phyloP scores from a whole-genome alignment of 2,888 invertebrate genomes.

The Scaptomyza cyrtandrae region DNA sequence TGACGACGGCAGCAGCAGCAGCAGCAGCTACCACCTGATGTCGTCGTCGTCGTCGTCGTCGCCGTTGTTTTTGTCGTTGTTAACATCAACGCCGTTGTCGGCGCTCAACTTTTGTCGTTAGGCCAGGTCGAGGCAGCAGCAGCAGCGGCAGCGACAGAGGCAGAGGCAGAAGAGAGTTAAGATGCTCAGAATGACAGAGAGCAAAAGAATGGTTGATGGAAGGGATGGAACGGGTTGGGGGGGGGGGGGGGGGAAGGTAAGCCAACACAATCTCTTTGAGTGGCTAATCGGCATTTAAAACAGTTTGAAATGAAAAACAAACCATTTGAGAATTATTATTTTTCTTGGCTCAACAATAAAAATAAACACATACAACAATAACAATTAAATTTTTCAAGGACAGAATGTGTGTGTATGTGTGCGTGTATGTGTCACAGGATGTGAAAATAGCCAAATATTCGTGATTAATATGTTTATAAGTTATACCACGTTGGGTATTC shows the following conservation, averaged over 20 bases:
- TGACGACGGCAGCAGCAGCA: slow-evolving; percentile 23
- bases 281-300: background rate
- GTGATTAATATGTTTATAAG: slow-evolving; percentile 39
- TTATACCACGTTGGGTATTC: slow-evolving; percentile 43
- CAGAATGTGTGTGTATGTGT: too few relatives aligned
- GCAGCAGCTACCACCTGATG: slow-evolving; percentile 54
- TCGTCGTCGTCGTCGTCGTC: slow-evolving; percentile 7
- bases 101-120: slow-evolving; percentile 45
- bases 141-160: slow-evolving; percentile 36
- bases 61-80: background rate
- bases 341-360: too few relatives aligned
- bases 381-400: too few relatives aligned
- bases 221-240: background rate
- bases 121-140: slow-evolving; percentile 58
- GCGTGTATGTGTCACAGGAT: background rate
- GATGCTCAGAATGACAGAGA: background rate
- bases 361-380: too few relatives aligned
- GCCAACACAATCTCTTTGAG: slow-evolving; percentile 8
- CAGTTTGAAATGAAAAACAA: background rate
- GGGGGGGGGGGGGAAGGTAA: background rate
- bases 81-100: slow-evolving; percentile 7
- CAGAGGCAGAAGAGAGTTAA: slow-evolving; percentile 26
- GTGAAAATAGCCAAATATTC: slow-evolving; percentile 9
- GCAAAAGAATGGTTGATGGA: background rate
- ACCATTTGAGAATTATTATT: background rate